Evolutionary conservation across 2,113 vertebrate species (phyloP), one percentile per base, ranked within the genome.

Genomic region (Phyllopteryx taeniolatus): DNA sequence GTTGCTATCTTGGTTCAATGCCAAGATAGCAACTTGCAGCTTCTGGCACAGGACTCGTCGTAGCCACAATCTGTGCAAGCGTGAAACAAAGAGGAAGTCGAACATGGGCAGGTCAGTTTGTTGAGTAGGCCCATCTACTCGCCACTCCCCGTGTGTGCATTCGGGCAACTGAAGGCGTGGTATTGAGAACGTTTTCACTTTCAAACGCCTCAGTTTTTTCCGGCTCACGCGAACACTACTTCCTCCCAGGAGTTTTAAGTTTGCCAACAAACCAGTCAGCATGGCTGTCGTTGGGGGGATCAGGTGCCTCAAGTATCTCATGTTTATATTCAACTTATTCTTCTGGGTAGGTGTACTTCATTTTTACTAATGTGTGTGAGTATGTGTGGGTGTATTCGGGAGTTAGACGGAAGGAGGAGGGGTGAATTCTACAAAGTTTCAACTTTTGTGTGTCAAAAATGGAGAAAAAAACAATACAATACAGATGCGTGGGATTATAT

Each of bases 291-390:
- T 2, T 43, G 89, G 91, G n/a, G 89, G 92, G 64, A 78, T 89
- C 66, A 83, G 86, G 69, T 92, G 87, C 85, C 43, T 93, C 4
- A 94, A 93, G 83, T 92, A 90, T 74, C 35, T 90, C 12, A 86
- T 93, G 73, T 90, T 92, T 77, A n/a, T 84, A 71, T 90, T 92
- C 79, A 93, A 90, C 82, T 27, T 76, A 22, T 4, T 92, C 9
- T 91, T 92, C 79, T 91, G 91, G 91, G 93, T 94, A 90, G 67
- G 93, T 91, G 57, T 33, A 10, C 33, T 71, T 78, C 49, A 1
- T 13, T 75, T 78, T 67, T 69, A 33, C 22, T 19, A 44, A 9
- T 71, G 33, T 57, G 22, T 22, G 62, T 71, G 19, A 20, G 27
- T 33, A 27, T 68, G 39, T 43, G 20, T 31, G 43, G 43, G 49